phyloP scores from a whole-genome alignment of 2,888 invertebrate genomes.

The Pemphredon lugubris region DNA sequence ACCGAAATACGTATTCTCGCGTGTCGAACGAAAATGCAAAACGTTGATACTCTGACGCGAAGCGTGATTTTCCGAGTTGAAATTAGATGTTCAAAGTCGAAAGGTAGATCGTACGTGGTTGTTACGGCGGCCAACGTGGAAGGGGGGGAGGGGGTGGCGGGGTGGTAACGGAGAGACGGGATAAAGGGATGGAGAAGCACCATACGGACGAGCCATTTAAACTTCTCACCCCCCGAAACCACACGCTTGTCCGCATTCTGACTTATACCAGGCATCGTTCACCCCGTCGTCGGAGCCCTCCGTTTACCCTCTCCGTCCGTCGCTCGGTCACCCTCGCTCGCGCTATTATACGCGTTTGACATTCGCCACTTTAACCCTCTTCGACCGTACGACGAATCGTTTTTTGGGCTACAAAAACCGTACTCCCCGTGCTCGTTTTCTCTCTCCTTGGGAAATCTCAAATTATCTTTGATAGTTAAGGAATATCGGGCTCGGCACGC shows the following conservation, averaged over 20 bases:
- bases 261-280: slow-evolving; percentile 81
- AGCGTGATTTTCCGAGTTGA: slow-evolving; percentile 37
- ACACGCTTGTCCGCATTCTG: slow-evolving; percentile 81
- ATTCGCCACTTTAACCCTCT: slow-evolving; percentile 68
- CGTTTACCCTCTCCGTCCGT: slow-evolving; percentile 55
- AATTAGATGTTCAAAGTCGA: slow-evolving; percentile 47
- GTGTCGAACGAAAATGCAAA: not conserved
- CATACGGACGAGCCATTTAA: slow-evolving; percentile 81
- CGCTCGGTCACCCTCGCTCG: slow-evolving; percentile 48
- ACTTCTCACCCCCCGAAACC: slow-evolving; percentile 80
- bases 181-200: slow-evolving; percentile 71
- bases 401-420: slow-evolving; percentile 25
- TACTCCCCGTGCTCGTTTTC: not conserved
- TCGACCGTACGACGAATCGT: slow-evolving; percentile 44
- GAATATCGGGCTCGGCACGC: no score
- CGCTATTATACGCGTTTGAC: slow-evolving; percentile 70
- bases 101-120: slow-evolving; percentile 43
- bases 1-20: no score
- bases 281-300: slow-evolving; percentile 71
- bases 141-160: slow-evolving; percentile 5
- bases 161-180: slow-evolving; percentile 44
- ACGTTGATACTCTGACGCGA: not conserved
- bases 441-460: not conserved
- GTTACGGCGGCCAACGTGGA: slow-evolving; percentile 29
- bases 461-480: not conserved